Base-by-base conservation (phyloP, 2,888 invertebrate genomes). In the Prenolepis imparis region DNA sequence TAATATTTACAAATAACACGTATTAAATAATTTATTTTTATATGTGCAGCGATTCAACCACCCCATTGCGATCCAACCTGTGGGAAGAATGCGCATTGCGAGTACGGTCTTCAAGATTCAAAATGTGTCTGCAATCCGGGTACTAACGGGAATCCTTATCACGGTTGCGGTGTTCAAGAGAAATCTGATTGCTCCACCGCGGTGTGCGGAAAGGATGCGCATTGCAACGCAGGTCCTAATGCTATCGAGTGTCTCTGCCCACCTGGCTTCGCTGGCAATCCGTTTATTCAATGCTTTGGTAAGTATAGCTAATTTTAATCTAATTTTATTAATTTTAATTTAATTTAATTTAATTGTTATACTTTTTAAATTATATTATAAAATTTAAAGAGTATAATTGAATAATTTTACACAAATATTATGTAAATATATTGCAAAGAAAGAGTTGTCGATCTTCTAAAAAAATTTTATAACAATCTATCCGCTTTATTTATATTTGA, bases 71-170 rank as follows among this genome's bases (percentile, higher is more conserved):
- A 96, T 82, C 98, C 98, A n/a, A 94, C 92, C 41, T 98, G 98
- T 93, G 98, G 97, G 8, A 95, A 96, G 86, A 98, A 98, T 93
- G 97, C 98, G 1, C 98, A 98, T 92, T 98, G 98, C 94, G 97
- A 98, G 91, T 98, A 98, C 91, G 97, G 97, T 75, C 87, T 95
- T 12, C 95, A 96, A 83, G 96, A 96, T 21, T 97, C 97, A 92
- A 96, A 96, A 84, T 98, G 98, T 92, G 97, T 97, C 88, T 98
- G 98, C 93, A 97, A 98, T 94, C 96, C 97, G 74, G 98, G 98
- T 9, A 97, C 96, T 8, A 97, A 96, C 74, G 98, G 98, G 87
- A 98, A 98, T 95, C 98, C 98, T 0, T 98, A 98, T 93, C 96
- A 96, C 90, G 96, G 97, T 72, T 98, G 98, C 93, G 96, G 96